phyloP scores from a whole-genome alignment of 2,113 vertebrate genomes.

The Nothoprocta pentlandii region DNA sequence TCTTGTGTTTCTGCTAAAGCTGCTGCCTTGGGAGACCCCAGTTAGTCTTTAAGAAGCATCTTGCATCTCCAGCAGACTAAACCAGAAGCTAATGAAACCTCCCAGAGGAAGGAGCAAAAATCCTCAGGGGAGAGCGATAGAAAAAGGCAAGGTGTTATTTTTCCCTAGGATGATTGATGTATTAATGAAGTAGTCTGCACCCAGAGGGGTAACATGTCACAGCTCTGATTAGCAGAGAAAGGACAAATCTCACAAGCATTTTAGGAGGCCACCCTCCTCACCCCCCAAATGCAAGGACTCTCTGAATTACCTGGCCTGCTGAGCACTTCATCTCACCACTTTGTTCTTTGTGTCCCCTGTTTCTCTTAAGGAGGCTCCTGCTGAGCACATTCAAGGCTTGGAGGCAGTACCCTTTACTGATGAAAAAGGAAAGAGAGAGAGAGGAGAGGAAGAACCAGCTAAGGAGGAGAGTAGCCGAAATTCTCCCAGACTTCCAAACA shows the following conservation, averaged over 20 bases:
- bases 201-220: background rate
- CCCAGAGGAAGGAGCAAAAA: background rate
- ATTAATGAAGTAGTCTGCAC: background rate
- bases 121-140: background rate
- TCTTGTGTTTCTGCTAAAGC: background rate
- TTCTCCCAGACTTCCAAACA: slow-evolving; percentile 86
- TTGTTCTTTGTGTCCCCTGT: background rate
- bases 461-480: slow-evolving; percentile 85
- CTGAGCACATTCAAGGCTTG: slow-evolving; percentile 80
- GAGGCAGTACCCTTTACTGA: slow-evolving; percentile 78
- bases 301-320: background rate
- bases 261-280: background rate
- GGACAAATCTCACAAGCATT: background rate
- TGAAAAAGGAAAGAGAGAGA: slow-evolving; percentile 81
- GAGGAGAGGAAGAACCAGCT: slow-evolving; percentile 84
- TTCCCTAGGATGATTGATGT: background rate
- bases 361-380: slow-evolving; percentile 79
- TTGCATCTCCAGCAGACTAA: background rate
- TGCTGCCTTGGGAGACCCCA: background rate
- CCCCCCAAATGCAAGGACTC: background rate
- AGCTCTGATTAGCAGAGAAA: background rate
- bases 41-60: background rate
- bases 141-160: background rate
- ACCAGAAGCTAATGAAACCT: slow-evolving; percentile 17
- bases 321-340: background rate